A percentile compares a stretch with the other conserved stretches of the same genome.
These are phyloP conservation scores for Uropsilus gracilis DNA, from an alignment of 2,113 vertebrate genomes.

Conservation along the genomic window DNA sequence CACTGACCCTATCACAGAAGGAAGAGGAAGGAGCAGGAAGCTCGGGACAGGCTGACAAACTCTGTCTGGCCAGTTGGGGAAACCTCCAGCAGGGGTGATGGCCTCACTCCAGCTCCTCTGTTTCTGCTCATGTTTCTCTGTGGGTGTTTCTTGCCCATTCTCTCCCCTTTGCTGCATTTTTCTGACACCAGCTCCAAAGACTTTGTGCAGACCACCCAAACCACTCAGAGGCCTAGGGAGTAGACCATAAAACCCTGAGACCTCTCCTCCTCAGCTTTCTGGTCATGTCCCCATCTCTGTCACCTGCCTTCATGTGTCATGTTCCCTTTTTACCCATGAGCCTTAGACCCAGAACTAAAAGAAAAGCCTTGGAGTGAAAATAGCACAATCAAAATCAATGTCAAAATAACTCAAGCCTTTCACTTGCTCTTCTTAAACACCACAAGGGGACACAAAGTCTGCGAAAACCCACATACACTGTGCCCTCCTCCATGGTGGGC, in stretches of 20 bases:
- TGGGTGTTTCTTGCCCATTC: background rate
- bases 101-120: background rate
- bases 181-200: background rate
- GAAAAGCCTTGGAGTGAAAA: background rate
- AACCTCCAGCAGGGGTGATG: background rate
- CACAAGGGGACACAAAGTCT: background rate
- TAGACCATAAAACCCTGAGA: background rate
- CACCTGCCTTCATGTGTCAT: background rate
- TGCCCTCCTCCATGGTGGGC: fast-evolving
- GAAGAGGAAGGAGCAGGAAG: background rate
- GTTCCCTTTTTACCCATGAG: background rate
- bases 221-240: background rate
- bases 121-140: background rate
- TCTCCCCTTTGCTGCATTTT: background rate
- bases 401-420: background rate
- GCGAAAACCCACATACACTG: background rate
- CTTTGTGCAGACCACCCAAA: background rate
- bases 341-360: background rate
- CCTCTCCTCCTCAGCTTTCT: background rate
- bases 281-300: background rate
- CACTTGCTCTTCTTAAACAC: background rate
- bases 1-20: background rate
- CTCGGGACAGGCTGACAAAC: background rate
- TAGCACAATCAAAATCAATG: background rate
- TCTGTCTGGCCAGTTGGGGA: background rate